Percentiles rank a stretch among this genome's conserved stretches.
phyloP scores from a whole-genome alignment of 2,888 invertebrate species.

The Ganaspis brasiliensis region DNA sequence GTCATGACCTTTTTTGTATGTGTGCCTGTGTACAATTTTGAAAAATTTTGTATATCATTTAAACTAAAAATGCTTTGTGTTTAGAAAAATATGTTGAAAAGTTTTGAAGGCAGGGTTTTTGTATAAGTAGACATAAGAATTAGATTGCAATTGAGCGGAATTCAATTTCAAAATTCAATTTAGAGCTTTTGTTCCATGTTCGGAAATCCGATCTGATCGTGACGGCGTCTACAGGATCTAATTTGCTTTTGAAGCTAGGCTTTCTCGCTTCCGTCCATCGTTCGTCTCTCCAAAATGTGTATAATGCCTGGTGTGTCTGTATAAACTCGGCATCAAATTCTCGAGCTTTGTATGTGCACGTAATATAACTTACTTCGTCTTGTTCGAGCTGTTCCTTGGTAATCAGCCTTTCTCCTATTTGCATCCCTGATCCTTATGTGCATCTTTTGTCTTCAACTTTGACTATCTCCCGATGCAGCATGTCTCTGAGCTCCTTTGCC shows the following conservation, averaged over 20 bases:
- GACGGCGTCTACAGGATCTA: slow-evolving; percentile 32
- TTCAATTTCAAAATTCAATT: slow-evolving; percentile 39
- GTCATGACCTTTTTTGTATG: too few relatives aligned
- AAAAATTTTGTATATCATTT: too few relatives aligned
- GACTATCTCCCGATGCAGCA: slow-evolving; percentile 28
- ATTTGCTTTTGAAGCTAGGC: slow-evolving; percentile 32
- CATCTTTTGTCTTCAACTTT: slow-evolving; percentile 30
- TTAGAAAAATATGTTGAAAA: not conserved
- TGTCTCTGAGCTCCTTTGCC: slow-evolving; percentile 5
- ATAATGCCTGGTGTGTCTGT: not conserved
- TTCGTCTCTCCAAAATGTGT: slow-evolving; percentile 8
- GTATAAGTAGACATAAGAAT: slow-evolving; percentile 1
- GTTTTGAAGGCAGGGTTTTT: not conserved
- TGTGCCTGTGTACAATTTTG: too few relatives aligned
- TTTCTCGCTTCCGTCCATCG: slow-evolving; percentile 20
- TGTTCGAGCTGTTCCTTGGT: slow-evolving; percentile 14
- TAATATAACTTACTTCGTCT: slow-evolving; percentile 37
- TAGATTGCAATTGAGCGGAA: slow-evolving; percentile 4
- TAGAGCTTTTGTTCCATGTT: slow-evolving; percentile 26
- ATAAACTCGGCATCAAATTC: slow-evolving; percentile 10
- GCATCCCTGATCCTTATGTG: slow-evolving; percentile 24
- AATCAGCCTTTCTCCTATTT: slow-evolving; percentile 22
- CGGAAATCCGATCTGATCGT: slow-evolving; percentile 25
- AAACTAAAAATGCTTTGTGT: not conserved
- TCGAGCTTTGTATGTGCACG: slow-evolving; percentile 17